Evolutionary conservation across 35 echinoderm and acorn worm genomes (phyloP).

Genomic region (Apostichopus japonicus): DNA sequence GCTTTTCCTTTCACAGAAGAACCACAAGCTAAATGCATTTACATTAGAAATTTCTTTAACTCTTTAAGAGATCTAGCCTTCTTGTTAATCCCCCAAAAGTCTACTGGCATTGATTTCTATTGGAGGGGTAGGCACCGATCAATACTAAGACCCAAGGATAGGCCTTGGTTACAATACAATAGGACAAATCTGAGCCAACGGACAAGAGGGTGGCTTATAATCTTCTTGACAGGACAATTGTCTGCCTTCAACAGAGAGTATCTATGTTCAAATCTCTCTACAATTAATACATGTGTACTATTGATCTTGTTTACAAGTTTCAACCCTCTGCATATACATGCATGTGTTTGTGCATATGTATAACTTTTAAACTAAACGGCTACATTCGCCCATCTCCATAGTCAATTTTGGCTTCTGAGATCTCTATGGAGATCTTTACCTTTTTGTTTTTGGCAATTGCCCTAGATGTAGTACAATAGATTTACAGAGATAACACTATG

Average conservation of each 20-base stretch:
- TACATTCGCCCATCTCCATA: too few relatives aligned
- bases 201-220: background rate
- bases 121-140: background rate
- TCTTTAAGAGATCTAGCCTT: background rate
- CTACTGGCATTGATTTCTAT: conserved; percentile 1
- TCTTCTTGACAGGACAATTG: background rate
- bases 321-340: too few relatives aligned
- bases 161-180: conserved; percentile 1
- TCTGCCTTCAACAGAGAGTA: background rate
- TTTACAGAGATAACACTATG: too few relatives aligned
- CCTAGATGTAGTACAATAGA: too few relatives aligned
- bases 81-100: background rate
- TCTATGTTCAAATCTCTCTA: background rate
- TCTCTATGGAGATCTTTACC: too few relatives aligned
- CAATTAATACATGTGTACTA: too few relatives aligned
- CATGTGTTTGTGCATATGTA: too few relatives aligned
- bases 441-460: too few relatives aligned
- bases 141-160: conserved; percentile 37
- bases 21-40: background rate
- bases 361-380: too few relatives aligned
- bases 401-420: too few relatives aligned
- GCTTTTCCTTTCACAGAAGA: background rate
- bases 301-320: too few relatives aligned
- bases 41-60: background rate
- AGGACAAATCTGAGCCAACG: background rate